Evolutionary conservation across 2,113 vertebrate species (phyloP), one percentile per base, ranked within the genome.

Genomic region (Atlantisia rogersi): DNA sequence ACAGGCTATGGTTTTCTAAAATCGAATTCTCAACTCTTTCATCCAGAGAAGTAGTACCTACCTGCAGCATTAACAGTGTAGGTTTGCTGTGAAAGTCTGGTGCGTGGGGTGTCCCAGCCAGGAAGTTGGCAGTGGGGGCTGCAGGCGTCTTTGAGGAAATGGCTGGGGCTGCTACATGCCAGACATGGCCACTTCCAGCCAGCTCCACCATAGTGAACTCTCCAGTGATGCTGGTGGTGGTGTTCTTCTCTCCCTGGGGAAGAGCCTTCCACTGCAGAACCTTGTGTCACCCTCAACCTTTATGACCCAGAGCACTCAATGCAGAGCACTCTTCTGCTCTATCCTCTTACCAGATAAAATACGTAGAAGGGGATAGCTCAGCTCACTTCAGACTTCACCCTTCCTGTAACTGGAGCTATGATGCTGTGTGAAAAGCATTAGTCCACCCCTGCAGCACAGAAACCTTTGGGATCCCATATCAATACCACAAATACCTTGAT

Each of bases 121-220:
- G 10, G 35, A 15, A 22, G 12, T 0, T 10, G 46, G 53, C 19
- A 32, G 32, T 0, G 0, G 22, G n/a, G 25, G 15, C 35, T 59
- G 44, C 52, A 40, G 35, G 31, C 20, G 14, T 7, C 25, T 35
- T 71, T 50, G 48, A 84, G 21, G 9, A 78, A 55, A 24, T 2
- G 65, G 11, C 44, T 46, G 52, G 29, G 15, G 44, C 19, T 40
- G 9, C 37, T 62, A 39, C 2, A 0, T 31, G 29, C 48, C 5
- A 11, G 21, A 28, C 18, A 56, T 4, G 4, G 58, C 25, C 0
- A 1, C 48, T 37, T 50, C 40, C 48, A 82, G 64, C 28, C 32
- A 59, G 37, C 37, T 82, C 31, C 44, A 17, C 19, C 2, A 0
- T 46, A 24, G 18, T 4, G 15, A 82, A 28, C 44, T 58, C 32